phyloP scores from a whole-genome alignment of 2,888 invertebrate species.

The Tipula vernalis region DNA sequence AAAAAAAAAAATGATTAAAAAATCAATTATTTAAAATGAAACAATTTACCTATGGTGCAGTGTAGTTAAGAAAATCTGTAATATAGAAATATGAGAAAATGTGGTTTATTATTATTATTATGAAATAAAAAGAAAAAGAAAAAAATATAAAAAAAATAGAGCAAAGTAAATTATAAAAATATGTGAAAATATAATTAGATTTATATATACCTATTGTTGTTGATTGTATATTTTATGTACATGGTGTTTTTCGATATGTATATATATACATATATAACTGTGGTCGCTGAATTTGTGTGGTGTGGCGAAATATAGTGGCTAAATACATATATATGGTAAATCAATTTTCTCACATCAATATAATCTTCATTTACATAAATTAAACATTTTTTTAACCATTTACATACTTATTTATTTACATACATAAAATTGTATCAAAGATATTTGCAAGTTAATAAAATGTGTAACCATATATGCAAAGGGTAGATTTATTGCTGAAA shows the following conservation, averaged over 20 bases:
- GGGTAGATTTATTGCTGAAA: not conserved
- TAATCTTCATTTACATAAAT: not conserved
- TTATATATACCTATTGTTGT: not conserved
- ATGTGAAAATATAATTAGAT: not conserved
- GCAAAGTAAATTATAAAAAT: not conserved
- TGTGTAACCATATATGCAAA: not conserved
- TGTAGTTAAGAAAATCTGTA: not conserved
- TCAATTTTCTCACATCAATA: not conserved
- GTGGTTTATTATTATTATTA: not conserved
- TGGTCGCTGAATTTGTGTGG: not conserved
- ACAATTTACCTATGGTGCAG: not conserved
- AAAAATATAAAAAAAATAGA: not conserved
- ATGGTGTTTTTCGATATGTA: not conserved
- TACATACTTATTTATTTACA: not conserved
- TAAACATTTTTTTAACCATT: not conserved
- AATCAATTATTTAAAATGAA: not conserved
- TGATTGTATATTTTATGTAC: not conserved
- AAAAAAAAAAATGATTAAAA: not conserved
- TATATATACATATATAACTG: not conserved
- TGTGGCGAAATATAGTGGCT: not conserved
- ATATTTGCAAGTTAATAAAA: not conserved
- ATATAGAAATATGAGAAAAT: not conserved
- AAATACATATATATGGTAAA: not conserved
- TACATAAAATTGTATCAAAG: not conserved
- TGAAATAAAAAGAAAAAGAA: not conserved